Evolutionary conservation across 2,113 vertebrate species (phyloP).

Genomic region (Sarotherodon lohbergeri): DNA sequence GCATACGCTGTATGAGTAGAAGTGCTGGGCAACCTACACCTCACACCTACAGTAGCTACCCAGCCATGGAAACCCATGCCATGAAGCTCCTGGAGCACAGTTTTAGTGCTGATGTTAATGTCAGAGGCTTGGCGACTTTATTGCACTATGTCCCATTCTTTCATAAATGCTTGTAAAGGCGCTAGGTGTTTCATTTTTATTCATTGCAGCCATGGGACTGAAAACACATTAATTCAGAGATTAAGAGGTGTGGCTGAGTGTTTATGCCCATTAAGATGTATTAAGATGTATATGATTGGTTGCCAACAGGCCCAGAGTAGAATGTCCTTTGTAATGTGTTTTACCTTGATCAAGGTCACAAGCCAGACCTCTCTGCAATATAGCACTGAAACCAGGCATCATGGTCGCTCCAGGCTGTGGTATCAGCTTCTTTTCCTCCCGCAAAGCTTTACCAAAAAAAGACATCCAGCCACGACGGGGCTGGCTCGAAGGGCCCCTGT

Average conservation of each 20-base stretch:
- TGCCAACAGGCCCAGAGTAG: neutral
- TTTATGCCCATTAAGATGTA: neutral
- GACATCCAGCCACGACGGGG: neutral
- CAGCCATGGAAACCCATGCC: neutral
- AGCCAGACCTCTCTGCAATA: neutral
- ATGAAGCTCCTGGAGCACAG: neutral
- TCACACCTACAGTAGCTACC: neutral
- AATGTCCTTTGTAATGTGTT: neutral
- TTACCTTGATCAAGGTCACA: neutral
- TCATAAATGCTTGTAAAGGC: neutral
- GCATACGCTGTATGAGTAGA: neutral
- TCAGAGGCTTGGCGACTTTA: fast-evolving
- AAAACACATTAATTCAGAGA: neutral
- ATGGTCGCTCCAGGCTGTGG: neutral
- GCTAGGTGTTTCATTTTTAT: neutral
- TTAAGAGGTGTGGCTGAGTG: neutral
- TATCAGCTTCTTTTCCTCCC: conserved; percentile 3
- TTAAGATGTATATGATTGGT: neutral
- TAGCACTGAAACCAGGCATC: neutral
- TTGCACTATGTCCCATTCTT: neutral
- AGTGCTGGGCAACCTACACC: neutral
- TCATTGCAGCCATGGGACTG: neutral
- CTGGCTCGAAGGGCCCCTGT: conserved; percentile 14
- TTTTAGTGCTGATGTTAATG: neutral
- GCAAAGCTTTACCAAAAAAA: neutral